Evolutionary conservation across 2,797 vertebrate genomes (phyloP).

Genomic region (Perodicticus potto): DNA sequence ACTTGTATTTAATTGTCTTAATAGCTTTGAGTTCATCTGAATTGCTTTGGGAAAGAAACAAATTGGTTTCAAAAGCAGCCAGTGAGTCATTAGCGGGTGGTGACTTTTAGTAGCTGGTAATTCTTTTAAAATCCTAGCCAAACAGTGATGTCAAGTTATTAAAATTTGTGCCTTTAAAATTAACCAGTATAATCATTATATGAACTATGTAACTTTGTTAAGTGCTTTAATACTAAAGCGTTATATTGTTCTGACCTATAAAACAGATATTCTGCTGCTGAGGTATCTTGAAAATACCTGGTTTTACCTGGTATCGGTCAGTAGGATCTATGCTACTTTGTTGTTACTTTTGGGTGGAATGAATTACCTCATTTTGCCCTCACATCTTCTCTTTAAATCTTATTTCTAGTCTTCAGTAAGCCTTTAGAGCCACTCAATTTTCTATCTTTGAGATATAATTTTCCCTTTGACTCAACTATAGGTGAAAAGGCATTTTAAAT

Average conservation of each 20-base stretch:
- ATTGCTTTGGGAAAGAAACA: constrained; percentile 57
- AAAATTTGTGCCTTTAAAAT: constrained; percentile 21
- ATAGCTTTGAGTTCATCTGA: constrained; percentile 41
- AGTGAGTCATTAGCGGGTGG: constrained; percentile 18
- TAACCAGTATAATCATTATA: background rate
- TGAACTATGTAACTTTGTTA: background rate
- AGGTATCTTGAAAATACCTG: background rate
- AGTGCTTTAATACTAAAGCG: background rate
- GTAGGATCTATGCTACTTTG: background rate
- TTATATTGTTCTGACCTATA: background rate
- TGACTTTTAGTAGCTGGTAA: constrained; percentile 22
- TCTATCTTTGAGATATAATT: constrained; percentile 49
- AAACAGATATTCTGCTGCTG: background rate
- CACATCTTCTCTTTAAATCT: constrained; percentile 38
- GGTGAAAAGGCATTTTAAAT: constrained; percentile 75
- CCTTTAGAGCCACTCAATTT: constrained; percentile 49
- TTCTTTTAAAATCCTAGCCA: constrained; percentile 5
- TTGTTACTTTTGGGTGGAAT: background rate
- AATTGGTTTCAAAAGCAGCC: constrained; percentile 47
- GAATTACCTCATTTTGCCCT: constrained; percentile 47
- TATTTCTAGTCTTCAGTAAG: constrained; percentile 46
- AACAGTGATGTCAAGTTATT: background rate
- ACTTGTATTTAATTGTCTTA: constrained; percentile 65
- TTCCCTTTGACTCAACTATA: constrained; percentile 64
- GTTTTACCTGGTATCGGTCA: background rate